phyloP scores from a whole-genome alignment of 2,888 invertebrate species.

The Cryptophagus acutangulus region DNA sequence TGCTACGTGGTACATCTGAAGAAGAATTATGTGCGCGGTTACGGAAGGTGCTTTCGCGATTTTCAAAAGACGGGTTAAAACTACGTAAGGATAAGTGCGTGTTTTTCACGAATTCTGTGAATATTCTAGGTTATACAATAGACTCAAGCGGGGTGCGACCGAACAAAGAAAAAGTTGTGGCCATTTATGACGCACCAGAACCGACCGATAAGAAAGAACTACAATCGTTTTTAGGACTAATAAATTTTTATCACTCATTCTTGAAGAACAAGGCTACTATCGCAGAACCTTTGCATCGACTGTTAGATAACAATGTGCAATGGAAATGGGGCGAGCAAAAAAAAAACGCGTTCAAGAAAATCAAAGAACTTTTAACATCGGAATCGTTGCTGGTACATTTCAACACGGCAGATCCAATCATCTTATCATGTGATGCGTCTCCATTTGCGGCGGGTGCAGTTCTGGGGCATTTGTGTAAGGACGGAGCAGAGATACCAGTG shows the following conservation, averaged over 20 bases:
- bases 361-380: background rate
- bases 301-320: background rate
- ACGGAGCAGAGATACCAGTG: background rate
- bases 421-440: background rate
- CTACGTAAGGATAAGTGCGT: background rate
- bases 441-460: background rate
- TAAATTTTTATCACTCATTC: constrained; percentile 5
- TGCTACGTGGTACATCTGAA: background rate
- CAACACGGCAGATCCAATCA: background rate
- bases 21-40: background rate
- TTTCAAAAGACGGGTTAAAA: background rate
- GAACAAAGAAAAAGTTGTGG: background rate
- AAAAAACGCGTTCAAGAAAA: background rate
- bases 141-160: background rate
- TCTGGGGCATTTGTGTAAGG: background rate
- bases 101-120: background rate
- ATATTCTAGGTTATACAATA: background rate
- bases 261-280: background rate
- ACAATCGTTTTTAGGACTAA: constrained; percentile 3
- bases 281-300: constrained; percentile 3
- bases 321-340: background rate
- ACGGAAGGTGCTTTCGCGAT: background rate
- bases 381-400: background rate
- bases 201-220: constrained; percentile 1
- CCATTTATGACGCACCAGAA: background rate